Evolutionary conservation across 2,888 invertebrate genomes (phyloP), one percentile per base, ranked within the genome.

Genomic region (Synergus japonicus): DNA sequence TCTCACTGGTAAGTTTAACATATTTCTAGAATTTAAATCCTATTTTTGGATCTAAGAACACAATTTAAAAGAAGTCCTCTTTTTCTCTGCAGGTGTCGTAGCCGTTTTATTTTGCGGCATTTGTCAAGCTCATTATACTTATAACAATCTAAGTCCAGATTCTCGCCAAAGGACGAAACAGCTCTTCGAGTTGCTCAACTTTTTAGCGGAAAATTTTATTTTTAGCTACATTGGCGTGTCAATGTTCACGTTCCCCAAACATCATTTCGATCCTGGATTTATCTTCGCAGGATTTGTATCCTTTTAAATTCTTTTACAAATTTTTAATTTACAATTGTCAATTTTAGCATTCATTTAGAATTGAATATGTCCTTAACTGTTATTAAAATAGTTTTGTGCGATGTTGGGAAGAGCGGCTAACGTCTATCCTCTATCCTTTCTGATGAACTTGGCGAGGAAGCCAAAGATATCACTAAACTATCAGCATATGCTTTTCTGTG

Each of bases 211-310:
- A 92, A 99, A 98, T 93, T 99, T 99, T 93, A 99, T 99, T 89
- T 99, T 99, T 93, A 97, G 97, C 4, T 99, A 99, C 93, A 99
- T 99, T 89, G 99, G 99, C 18, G 99, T 99, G 2, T 98, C 98
- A 37, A 98, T 99, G 96, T 99, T 99, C 92, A 99, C 99, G 0
- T 98, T 98, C 92, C 97, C 97, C 7, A 97, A 97, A 90, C 98
- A 98, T 91, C 96, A 97, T 90, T 99, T 98, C 93, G 97, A 98
- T 92, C 95, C 96, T 41, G 96, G 96, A 87, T 99, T 99, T 92
- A 98, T 99, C 83, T 94, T 97, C 84, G 96, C 97, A 86, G 97
- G 98, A 93, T 97, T 99, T 93, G 98, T 99, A 96, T 97, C 96
- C 96, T 96, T 96, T 94, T 82, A 0, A 22, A 63, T 49, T 67